These are phyloP conservation scores for Venturia canescens DNA, from an alignment of 1,140 invertebrate genomes.

Conservation along the genomic window DNA sequence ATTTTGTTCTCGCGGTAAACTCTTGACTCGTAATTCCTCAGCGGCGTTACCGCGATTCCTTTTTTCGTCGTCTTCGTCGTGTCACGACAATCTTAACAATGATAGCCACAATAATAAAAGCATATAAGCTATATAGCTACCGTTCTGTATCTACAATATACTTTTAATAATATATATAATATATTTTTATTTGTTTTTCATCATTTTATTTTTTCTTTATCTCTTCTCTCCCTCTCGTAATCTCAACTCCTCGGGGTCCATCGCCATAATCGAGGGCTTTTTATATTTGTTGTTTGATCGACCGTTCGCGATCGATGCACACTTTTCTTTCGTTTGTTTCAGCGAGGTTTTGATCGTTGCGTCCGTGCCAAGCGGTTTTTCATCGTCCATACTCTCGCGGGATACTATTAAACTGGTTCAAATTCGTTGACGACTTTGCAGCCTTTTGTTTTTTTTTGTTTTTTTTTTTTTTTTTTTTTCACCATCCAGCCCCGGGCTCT, in stretches of 20 bases:
- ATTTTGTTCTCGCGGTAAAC: no score
- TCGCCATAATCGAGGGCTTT: background rate
- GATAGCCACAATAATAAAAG: constrained; percentile 75
- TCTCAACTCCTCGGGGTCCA: background rate
- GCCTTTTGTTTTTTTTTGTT: constrained; percentile 41
- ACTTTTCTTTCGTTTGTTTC: background rate
- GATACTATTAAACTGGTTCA: no score
- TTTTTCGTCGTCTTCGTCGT: constrained; percentile 12
- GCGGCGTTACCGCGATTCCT: background rate
- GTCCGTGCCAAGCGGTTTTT: no score
- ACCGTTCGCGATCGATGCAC: background rate
- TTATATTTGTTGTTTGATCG: background rate
- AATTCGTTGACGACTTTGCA: no score
- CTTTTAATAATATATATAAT: constrained; percentile 67
- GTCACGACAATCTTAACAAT: constrained; percentile 68
- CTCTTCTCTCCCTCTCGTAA: constrained; percentile 19
- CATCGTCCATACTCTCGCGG: no score
- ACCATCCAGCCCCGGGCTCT: constrained; percentile 6
- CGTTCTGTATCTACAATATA: constrained; percentile 77
- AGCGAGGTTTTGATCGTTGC: background rate
- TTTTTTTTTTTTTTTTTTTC: no score
- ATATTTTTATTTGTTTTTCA: constrained; percentile 54
- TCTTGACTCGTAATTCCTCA: no score
- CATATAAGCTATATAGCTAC: constrained; percentile 76
- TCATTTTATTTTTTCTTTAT: constrained; percentile 1